Evolutionary conservation across 2,888 invertebrate genomes (phyloP).

Genomic region (Bugula neritina): DNA sequence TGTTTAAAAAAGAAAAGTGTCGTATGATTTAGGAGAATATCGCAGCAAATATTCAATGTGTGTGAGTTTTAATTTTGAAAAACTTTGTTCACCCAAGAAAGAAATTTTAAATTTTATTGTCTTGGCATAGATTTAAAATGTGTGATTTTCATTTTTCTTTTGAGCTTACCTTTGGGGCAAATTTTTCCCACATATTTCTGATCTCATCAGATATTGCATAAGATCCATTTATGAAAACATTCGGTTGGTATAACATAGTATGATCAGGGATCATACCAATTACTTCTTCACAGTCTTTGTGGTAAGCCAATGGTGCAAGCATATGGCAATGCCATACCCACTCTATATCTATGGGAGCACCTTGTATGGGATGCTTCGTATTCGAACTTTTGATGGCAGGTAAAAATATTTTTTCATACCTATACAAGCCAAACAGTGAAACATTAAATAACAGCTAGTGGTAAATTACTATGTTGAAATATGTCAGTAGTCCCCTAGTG

Average conservation of each 20-base stretch:
- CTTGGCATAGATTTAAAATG: too few relatives aligned
- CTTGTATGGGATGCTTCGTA: slow-evolving; percentile 33
- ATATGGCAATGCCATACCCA: slow-evolving; percentile 57
- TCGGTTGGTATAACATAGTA: slow-evolving; percentile 36
- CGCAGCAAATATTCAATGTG: too few relatives aligned
- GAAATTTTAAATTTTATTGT: too few relatives aligned
- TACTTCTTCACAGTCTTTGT: slow-evolving; percentile 40
- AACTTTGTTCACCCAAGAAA: too few relatives aligned
- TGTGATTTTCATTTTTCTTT: too few relatives aligned
- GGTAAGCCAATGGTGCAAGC: slow-evolving; percentile 46
- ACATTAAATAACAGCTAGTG: too few relatives aligned
- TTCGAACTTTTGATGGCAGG: slow-evolving; percentile 49
- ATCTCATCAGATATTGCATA: slow-evolving; percentile 31
- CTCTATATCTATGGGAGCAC: slow-evolving; percentile 56
- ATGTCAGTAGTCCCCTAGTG: too few relatives aligned
- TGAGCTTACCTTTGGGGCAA: background rate
- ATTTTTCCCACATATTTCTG: slow-evolving; percentile 28
- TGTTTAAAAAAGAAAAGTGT: too few relatives aligned
- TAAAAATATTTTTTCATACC: slow-evolving; percentile 48
- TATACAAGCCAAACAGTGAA: too few relatives aligned
- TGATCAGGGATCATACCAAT: slow-evolving; percentile 52
- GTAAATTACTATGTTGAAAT: too few relatives aligned
- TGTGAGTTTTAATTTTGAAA: too few relatives aligned
- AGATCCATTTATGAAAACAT: background rate
- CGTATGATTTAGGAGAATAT: too few relatives aligned